Evolutionary conservation across 2,113 vertebrate species (phyloP), one percentile per base, ranked within the genome.

Genomic region (Talpa occidentalis): DNA sequence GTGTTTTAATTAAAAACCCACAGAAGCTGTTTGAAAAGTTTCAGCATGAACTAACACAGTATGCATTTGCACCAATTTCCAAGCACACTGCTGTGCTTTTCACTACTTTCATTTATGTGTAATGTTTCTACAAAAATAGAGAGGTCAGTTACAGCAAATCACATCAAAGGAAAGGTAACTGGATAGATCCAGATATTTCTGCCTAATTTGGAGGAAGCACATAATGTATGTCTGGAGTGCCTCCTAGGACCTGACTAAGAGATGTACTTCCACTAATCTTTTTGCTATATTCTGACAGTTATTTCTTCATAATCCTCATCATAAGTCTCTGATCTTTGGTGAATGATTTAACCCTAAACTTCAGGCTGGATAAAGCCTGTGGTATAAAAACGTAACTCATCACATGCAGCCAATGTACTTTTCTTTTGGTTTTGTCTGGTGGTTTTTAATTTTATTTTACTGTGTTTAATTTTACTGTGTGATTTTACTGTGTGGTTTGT

Each of bases 301-400:
- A 97, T 97, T 98, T 98, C 96, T 98, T 98, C 97, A 97, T 98
- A 98, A 98, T 98, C 97, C 96, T 98, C 94, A 97, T 98, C 96
- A 94, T 97, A 98, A 98, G 86, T 96, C 96, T 96, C 49, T 97
- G 96, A 95, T 97, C 94, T 97, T 97, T 97, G 92, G 97, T 97
- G 96, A 98, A 97, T 96, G 97, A 88, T 97, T 98, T 98, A 98
- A 98, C 96, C 88, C 97, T 98, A 96, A 98, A 98, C 84, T 97
- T 96, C 81, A 96, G 93, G 79, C 94, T 96, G 81, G 88, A 92
- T 96, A 97, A 95, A 96, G 93, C 95, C 97, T 95, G 10, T 87
- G 77, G 77, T 90, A 88, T 93, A 95, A 93, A 97, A 98, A 93
- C 74, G 85, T 96, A 97, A 97, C 86, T 97, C 85, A 64, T 94